phyloP scores from a whole-genome alignment of 2,888 invertebrate genomes.

The Flexamia atlantica region DNA sequence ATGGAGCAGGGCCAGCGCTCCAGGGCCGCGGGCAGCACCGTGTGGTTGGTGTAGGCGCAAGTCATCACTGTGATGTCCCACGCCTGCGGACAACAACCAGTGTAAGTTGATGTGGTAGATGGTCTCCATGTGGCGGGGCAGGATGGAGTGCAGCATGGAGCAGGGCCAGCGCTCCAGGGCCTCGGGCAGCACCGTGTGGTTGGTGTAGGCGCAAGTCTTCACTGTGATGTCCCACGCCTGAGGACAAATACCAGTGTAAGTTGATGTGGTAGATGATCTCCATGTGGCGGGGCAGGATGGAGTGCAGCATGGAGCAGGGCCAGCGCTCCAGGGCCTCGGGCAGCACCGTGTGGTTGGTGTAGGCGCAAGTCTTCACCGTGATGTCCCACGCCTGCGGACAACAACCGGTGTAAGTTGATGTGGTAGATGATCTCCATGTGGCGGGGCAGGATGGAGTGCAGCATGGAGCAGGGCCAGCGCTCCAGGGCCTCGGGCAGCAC shows the following conservation, averaged over 20 bases:
- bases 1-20: constrained; percentile 96
- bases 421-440: constrained; percentile 99
- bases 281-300: constrained; percentile 95
- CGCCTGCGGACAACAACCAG: constrained; percentile 81
- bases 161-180: constrained; percentile 97
- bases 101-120: constrained; percentile 98
- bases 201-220: constrained; percentile 97
- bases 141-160: constrained; percentile 90
- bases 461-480: constrained; percentile 93
- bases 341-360: constrained; percentile 99
- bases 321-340: constrained; percentile 98
- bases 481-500: constrained; percentile 98
- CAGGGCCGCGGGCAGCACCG: constrained; percentile 97
- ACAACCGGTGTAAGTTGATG: constrained; percentile 94
- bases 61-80: constrained; percentile 92
- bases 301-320: constrained; percentile 93
- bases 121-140: constrained; percentile 97
- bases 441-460: constrained; percentile 93
- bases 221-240: constrained; percentile 93
- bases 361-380: constrained; percentile 92
- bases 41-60: constrained; percentile 99
- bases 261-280: constrained; percentile 99
- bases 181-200: constrained; percentile 99
- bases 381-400: constrained; percentile 89
- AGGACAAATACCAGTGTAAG: constrained; percentile 78